Evolutionary conservation across 1,140 invertebrate species (phyloP).

Genomic region (Epicauta chinensis): DNA sequence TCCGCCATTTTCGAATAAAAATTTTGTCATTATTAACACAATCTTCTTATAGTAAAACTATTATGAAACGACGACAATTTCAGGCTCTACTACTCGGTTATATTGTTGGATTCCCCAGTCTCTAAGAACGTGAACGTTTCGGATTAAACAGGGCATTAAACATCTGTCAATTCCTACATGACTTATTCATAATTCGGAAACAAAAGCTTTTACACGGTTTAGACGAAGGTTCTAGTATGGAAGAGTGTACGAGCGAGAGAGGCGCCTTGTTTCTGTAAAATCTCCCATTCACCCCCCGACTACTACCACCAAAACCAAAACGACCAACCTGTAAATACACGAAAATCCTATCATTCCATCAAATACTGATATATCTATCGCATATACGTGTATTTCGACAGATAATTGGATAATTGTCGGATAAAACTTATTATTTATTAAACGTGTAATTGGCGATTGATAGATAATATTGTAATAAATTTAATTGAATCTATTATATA

Average conservation of each 20-base stretch:
- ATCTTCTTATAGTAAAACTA: too few species aligned
- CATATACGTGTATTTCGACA: conserved; percentile 4
- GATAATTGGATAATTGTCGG: conserved; percentile 10
- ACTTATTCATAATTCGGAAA: conserved; percentile 20
- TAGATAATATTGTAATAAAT: background rate
- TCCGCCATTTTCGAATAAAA: too few species aligned
- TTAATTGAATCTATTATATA: too few species aligned
- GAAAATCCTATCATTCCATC: conserved; percentile 21
- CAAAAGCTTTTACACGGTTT: conserved; percentile 16
- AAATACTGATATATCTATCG: background rate
- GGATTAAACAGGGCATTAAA: conserved; percentile 13
- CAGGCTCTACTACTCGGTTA: too few species aligned
- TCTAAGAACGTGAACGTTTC: too few species aligned
- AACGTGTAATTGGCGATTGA: conserved; percentile 1
- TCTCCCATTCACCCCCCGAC: conserved; percentile 3
- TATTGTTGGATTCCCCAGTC: too few species aligned
- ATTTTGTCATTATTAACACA: too few species aligned
- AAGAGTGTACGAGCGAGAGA: too few species aligned
- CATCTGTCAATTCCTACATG: conserved; percentile 20
- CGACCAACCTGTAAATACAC: conserved; percentile 5
- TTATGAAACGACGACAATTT: too few species aligned
- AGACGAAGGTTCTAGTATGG: too few species aligned
- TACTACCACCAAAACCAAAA: background rate
- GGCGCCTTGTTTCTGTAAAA: background rate
- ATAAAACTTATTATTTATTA: conserved; percentile 13